A percentile compares a stretch with the other conserved stretches of the same genome.
These are phyloP conservation scores for Sturnus vulgaris DNA, from an alignment of 2,113 vertebrate species.

Conservation along the genomic window DNA sequence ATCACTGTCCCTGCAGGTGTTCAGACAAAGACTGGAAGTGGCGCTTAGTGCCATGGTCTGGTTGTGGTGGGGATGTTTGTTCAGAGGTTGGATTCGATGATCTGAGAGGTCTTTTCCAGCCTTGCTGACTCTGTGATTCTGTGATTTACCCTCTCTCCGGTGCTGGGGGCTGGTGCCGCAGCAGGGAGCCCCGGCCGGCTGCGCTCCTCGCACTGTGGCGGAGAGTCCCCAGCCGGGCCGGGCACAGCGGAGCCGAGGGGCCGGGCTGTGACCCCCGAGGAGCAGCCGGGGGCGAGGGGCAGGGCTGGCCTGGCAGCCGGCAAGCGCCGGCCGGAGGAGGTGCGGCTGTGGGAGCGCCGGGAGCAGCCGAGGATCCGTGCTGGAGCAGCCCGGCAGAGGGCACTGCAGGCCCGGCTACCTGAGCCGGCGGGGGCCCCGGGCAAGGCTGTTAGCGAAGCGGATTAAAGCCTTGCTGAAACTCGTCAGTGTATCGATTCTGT, in stretches of 20 bases:
- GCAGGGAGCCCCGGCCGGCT: background rate
- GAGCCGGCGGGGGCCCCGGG: accelerated
- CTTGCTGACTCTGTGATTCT: accelerated
- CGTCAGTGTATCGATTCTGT: background rate
- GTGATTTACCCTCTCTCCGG: background rate
- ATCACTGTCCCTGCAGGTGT: background rate
- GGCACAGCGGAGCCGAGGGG: background rate
- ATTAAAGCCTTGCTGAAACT: background rate
- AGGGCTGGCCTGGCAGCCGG: background rate
- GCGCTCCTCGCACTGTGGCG: accelerated
- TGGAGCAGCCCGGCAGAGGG: background rate
- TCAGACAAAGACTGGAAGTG: background rate
- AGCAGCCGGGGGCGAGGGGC: background rate
- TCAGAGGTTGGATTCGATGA: background rate
- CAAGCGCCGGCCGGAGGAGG: accelerated
- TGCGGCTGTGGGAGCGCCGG: background rate
- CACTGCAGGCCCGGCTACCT: background rate
- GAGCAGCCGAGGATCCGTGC: background rate
- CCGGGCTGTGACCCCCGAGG: background rate
- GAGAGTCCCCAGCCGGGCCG: background rate
- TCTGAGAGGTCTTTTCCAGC: background rate
- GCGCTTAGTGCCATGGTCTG: accelerated
- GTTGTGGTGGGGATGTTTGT: background rate
- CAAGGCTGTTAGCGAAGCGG: accelerated
- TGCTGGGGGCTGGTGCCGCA: background rate